A percentile compares a stretch with the other conserved stretches of the same genome.
Evolutionary conservation across 2,888 invertebrate genomes (phyloP).

Genomic region (Acrobasis consociella): DNA sequence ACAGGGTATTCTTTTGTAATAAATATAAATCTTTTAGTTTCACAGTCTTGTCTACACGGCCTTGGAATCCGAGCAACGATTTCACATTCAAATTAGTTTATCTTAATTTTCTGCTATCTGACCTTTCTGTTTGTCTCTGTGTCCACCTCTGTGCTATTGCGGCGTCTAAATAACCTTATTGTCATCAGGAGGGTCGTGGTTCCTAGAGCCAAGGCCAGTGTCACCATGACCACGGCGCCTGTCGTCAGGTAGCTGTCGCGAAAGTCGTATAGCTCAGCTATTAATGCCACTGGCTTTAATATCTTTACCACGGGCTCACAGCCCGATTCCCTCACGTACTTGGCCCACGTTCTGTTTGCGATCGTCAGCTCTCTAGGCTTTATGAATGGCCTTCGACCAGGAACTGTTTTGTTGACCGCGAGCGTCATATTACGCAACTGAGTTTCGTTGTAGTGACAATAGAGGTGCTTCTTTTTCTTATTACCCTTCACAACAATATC

Average conservation of each 20-base stretch:
- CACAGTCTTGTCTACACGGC: conserved; percentile 13
- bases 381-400: conserved; percentile 80
- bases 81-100: conserved; percentile 23
- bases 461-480: conserved; percentile 85
- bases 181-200: conserved; percentile 65
- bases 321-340: conserved; percentile 86
- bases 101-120: conserved; percentile 53
- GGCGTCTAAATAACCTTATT: conserved; percentile 56
- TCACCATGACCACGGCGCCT: conserved; percentile 60
- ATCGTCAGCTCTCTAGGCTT: conserved; percentile 83
- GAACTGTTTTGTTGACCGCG: conserved; percentile 74
- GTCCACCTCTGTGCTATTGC: conserved; percentile 40
- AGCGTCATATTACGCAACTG: conserved; percentile 76
- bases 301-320: conserved; percentile 82
- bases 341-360: conserved; percentile 87
- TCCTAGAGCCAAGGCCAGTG: conserved; percentile 58
- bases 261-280: conserved; percentile 50
- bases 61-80: conserved; percentile 2
- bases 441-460: conserved; percentile 85
- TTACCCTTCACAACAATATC: conserved; percentile 85
- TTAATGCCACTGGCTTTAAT: conserved; percentile 66
- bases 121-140: conserved; percentile 63
- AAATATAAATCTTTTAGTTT: conserved; percentile 14
- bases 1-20: conserved; percentile 1
- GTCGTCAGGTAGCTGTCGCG: conserved; percentile 44